These are phyloP conservation scores for Limanda limanda DNA, from an alignment of 2,113 vertebrate species.

Conservation along the genomic window DNA sequence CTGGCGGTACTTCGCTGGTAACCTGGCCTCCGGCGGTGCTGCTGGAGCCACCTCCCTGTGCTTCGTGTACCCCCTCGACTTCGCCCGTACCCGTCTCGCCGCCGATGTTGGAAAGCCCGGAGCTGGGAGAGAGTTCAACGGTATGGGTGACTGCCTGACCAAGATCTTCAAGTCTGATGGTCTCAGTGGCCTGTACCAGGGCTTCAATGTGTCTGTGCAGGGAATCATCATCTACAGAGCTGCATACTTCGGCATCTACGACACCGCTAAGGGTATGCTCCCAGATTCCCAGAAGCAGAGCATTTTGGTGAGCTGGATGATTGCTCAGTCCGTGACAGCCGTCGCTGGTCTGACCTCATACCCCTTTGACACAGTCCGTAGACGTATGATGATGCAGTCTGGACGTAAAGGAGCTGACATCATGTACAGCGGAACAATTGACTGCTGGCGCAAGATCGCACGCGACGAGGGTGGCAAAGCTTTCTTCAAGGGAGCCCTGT, in stretches of 20 bases:
- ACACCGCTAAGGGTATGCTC: slow-evolving; percentile 96
- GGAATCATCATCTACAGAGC: slow-evolving; percentile 98
- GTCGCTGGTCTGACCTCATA: slow-evolving; percentile 91
- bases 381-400: slow-evolving; percentile 98
- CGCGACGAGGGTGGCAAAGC: slow-evolving; percentile 91
- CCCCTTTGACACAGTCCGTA: slow-evolving; percentile 93
- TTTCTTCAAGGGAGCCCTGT: slow-evolving; percentile 97
- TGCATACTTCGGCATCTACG: slow-evolving; percentile 94
- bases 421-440: slow-evolving; percentile 93
- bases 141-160: slow-evolving; percentile 86
- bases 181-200: slow-evolving; percentile 86
- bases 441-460: slow-evolving; percentile 96
- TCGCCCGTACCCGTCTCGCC: slow-evolving; percentile 89
- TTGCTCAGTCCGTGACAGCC: slow-evolving; percentile 90
- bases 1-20: slow-evolving; percentile 92
- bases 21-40: slow-evolving; percentile 89
- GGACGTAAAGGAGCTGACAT: slow-evolving; percentile 95
- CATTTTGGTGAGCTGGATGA: slow-evolving; percentile 96
- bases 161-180: slow-evolving; percentile 88
- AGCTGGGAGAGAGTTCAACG: slow-evolving; percentile 84
- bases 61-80: slow-evolving; percentile 91
- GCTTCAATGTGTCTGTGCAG: slow-evolving; percentile 92
- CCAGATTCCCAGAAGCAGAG: slow-evolving; percentile 92
- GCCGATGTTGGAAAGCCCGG: slow-evolving; percentile 89
- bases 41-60: slow-evolving; percentile 91